phyloP scores from a whole-genome alignment of 1,140 invertebrate species.

The Harpegnathos saltator region DNA sequence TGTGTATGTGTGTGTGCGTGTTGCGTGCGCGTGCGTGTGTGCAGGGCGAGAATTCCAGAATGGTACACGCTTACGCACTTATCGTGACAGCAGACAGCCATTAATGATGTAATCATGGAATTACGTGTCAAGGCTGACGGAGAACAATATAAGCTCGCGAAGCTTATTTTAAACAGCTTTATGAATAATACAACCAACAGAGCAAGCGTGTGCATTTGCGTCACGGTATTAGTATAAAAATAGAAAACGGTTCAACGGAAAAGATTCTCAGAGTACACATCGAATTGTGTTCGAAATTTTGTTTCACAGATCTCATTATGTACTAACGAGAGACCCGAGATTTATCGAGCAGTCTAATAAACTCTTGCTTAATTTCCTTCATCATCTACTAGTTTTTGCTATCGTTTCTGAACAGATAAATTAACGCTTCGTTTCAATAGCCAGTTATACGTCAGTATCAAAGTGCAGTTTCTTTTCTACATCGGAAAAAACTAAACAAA shows the following conservation, averaged over 20 bases:
- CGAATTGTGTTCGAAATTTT: too few relatives aligned
- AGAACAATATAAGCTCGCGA: slow-evolving; percentile 15
- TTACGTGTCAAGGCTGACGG: slow-evolving; percentile 60
- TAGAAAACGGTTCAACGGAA: neutral
- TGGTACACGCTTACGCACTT: slow-evolving; percentile 3
- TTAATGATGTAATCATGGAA: slow-evolving; percentile 61
- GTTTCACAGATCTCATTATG: too few relatives aligned
- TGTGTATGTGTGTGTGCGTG: neutral
- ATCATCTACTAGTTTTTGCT: too few relatives aligned
- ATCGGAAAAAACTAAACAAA: neutral
- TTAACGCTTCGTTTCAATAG: too few relatives aligned
- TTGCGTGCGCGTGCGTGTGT: neutral
- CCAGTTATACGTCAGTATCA: neutral
- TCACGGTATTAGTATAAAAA: neutral
- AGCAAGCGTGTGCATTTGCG: neutral
- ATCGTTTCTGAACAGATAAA: too few relatives aligned
- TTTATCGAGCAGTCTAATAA: too few relatives aligned
- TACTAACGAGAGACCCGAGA: too few relatives aligned
- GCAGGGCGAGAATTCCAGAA: neutral
- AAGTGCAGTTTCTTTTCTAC: neutral
- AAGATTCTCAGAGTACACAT: too few relatives aligned
- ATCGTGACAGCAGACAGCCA: neutral
- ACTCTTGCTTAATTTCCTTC: too few relatives aligned
- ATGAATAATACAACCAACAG: slow-evolving; percentile 19
- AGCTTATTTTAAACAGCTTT: slow-evolving; percentile 36